phyloP scores from a whole-genome alignment of 2,797 vertebrate genomes.

The Huso huso region DNA sequence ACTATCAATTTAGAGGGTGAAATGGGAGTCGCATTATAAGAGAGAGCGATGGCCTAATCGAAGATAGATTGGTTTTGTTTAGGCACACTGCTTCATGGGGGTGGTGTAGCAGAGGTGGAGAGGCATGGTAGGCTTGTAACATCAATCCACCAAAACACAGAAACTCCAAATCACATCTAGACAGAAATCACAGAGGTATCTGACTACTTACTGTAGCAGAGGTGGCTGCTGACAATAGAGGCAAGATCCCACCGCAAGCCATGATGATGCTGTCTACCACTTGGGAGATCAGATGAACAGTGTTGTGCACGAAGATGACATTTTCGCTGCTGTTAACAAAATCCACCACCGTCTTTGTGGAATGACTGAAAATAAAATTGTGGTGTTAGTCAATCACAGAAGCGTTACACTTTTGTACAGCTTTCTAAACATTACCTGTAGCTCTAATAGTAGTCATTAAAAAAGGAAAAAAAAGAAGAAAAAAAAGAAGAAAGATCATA shows the following conservation, averaged over 20 bases:
- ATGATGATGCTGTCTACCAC: constrained; percentile 97
- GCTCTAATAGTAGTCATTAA: no score
- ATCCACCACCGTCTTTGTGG: constrained; percentile 94
- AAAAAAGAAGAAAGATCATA: no score
- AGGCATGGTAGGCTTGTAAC: neutral
- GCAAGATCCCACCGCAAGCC: constrained; percentile 94
- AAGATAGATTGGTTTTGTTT: no score
- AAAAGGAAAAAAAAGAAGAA: no score
- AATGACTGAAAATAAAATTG: constrained; percentile 68
- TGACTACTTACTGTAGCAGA: constrained; percentile 70
- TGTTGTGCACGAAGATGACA: constrained; percentile 95
- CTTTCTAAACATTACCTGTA: neutral
- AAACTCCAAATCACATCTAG: neutral
- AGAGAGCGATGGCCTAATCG: no score
- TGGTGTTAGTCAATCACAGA: neutral
- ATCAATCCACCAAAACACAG: neutral
- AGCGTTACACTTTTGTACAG: neutral
- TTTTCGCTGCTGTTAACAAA: constrained; percentile 98
- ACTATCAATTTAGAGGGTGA: no score
- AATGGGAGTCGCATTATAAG: no score
- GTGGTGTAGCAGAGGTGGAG: neutral
- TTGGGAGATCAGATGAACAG: constrained; percentile 93
- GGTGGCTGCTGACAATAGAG: constrained; percentile 91
- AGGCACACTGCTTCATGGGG: neutral
- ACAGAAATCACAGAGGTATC: constrained; percentile 33